Percentiles rank a stretch among this genome's conserved stretches.
Conservation (phyloP, 2,113 vertebrate species). For the Pipa parva region DNA sequence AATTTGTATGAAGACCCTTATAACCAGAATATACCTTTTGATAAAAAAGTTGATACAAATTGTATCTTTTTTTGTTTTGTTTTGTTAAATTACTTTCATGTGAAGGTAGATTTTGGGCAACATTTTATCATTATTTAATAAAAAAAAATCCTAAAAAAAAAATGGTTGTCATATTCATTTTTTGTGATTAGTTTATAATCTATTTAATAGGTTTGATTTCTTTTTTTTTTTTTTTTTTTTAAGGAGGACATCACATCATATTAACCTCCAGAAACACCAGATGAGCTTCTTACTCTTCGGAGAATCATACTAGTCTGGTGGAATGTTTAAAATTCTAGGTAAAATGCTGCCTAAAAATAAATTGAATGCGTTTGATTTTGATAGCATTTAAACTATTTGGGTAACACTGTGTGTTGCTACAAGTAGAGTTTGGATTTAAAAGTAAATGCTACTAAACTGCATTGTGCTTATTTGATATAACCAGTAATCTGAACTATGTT, state of each 20-base stretch:
- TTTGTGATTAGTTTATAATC: too few species aligned
- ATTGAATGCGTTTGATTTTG: constrained; percentile 80
- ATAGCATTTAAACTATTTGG: constrained; percentile 80
- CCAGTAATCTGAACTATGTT: constrained; percentile 98
- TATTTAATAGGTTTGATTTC: too few species aligned
- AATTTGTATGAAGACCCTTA: constrained; percentile 67
- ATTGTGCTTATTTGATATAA: constrained; percentile 93
- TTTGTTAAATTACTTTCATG: neutral
- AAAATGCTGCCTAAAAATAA: constrained; percentile 83
- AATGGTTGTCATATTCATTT: constrained; percentile 63
- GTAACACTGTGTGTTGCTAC: constrained; percentile 85
- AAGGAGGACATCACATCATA: too few species aligned
- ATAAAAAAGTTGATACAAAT: constrained; percentile 93
- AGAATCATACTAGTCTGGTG: too few species aligned
- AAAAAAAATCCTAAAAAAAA: constrained; percentile 30
- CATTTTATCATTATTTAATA: constrained; percentile 80
- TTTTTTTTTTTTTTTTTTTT: too few species aligned
- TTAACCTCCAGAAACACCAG: too few species aligned
- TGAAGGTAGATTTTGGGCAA: constrained; percentile 73
- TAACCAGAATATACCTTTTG: constrained; percentile 81
- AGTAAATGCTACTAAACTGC: constrained; percentile 95
- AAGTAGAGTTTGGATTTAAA: constrained; percentile 80
- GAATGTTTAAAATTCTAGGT: too few species aligned
- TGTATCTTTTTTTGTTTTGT: constrained; percentile 79
- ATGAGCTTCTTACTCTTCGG: too few species aligned